A percentile compares a stretch with the other conserved stretches of the same genome.
These are phyloP conservation scores for Saccostrea echinata DNA, from an alignment of 1,140 invertebrate species.

Conservation along the genomic window DNA sequence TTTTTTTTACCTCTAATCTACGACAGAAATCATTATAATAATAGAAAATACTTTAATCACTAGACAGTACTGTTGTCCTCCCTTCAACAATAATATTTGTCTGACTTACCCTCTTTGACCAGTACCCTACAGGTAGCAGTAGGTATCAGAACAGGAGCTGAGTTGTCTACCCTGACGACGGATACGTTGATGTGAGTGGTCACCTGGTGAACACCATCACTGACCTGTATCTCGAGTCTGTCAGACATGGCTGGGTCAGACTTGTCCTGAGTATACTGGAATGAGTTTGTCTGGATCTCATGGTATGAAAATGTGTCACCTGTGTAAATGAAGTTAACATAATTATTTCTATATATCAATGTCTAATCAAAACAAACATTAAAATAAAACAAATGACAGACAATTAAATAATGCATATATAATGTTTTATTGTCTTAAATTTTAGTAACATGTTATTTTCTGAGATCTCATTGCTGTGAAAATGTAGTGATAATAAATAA, in stretches of 20 bases:
- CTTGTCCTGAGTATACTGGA: conserved; percentile 73
- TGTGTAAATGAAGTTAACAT: conserved; percentile 23
- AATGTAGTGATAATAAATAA: too few relatives aligned
- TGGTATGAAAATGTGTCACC: conserved; percentile 68
- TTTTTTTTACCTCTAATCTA: too few relatives aligned
- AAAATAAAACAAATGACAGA: not conserved
- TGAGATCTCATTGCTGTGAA: too few relatives aligned
- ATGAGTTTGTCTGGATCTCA: conserved; percentile 64
- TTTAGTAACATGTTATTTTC: too few relatives aligned
- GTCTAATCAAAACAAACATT: not conserved
- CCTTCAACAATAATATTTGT: not conserved
- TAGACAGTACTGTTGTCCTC: too few relatives aligned
- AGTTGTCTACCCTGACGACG: conserved; percentile 64
- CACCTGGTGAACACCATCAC: conserved; percentile 65
- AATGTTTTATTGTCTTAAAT: too few relatives aligned
- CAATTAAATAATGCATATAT: not conserved
- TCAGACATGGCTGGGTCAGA: conserved; percentile 57
- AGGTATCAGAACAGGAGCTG: conserved; percentile 62
- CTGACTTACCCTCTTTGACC: conserved; percentile 68
- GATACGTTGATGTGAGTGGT: conserved; percentile 58
- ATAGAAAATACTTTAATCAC: too few relatives aligned
- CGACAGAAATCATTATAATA: too few relatives aligned
- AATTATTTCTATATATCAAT: not conserved
- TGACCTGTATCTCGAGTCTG: conserved; percentile 65
- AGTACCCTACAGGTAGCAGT: conserved; percentile 64